Evolutionary conservation across 2,113 vertebrate species (phyloP), one percentile per base, ranked within the genome.

Genomic region (Hirundichthys speculiger): DNA sequence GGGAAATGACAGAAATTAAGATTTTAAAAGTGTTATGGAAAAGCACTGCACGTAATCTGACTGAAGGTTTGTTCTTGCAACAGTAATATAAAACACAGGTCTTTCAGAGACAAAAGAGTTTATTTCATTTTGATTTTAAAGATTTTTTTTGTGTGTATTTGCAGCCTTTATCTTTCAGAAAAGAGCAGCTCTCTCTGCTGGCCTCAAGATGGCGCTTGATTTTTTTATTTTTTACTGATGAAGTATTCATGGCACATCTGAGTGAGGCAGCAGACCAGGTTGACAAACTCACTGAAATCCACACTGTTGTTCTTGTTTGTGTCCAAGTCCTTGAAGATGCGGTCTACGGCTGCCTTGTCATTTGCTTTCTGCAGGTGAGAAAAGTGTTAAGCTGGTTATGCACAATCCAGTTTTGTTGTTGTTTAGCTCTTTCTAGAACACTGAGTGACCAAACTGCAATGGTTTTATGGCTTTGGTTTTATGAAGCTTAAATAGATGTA

Each of bases 211-310:
- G 81, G 73, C 60, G 41, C 64, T 56, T 0, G 15, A 34, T 53
- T 53, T n/a, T 25, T 50, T 34, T 80, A 86, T 43, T 78, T 69
- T 51, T 21, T 47, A 13, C 6, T 0, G 1, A 2, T 13, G 13
- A 90, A 89, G 79, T 54, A 73, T 0, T 90, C 86, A 13, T 90
- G 74, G 83, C 87, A 90, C 38, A 91, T 5, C 57, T 73, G 27
- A 25, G 90, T 86, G 51, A 93, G 42, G 68, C 66, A 72, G 38
- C 42, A 34, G 19, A 93, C 41, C 64, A 93, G 2, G 7, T 1
- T 84, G 61, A 77, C 43, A 12, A 77, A 94, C 84, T 94, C 93
- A 0, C 45, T 5, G 60, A 94, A 93, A 75, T 93, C 91, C 70
- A 94, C 90, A 0, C 11, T 55, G 34, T 90, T 85, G 69, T 89